Conservation (phyloP, 2,797 vertebrate genomes). For the Hirundo rustica region DNA sequence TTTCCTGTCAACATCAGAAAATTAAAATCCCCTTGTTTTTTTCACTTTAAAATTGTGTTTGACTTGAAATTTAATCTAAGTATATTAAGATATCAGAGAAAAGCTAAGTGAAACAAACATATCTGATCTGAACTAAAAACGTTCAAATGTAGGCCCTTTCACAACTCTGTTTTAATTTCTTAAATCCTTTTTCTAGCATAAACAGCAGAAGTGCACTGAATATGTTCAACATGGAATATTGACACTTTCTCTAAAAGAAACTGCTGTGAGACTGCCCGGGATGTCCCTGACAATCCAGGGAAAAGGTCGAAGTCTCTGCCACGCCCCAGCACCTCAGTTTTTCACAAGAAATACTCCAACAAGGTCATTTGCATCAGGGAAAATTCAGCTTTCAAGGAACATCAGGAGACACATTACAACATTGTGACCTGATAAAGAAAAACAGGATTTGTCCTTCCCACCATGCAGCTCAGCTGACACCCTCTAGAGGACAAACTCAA, state of each 20-base stretch:
- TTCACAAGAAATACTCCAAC: background rate
- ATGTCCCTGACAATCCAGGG: background rate
- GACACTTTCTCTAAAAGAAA: background rate
- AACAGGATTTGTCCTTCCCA: background rate
- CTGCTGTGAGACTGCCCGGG: background rate
- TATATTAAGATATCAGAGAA: background rate
- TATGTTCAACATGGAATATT: background rate
- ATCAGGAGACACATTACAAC: background rate
- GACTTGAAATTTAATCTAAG: background rate
- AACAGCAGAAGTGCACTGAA: background rate
- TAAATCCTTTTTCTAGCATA: background rate
- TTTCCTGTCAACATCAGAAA: background rate
- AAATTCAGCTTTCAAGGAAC: background rate
- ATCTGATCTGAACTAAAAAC: background rate
- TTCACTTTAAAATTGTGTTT: background rate
- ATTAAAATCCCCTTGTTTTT: background rate
- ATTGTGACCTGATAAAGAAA: background rate
- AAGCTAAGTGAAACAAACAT: background rate
- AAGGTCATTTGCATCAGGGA: background rate
- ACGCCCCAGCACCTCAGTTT: background rate
- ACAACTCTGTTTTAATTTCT: background rate
- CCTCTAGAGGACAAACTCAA: conserved; percentile 43
- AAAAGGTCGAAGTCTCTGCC: background rate
- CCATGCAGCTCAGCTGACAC: conserved; percentile 21
- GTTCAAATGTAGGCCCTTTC: background rate